Conservation (phyloP, 2,888 invertebrate genomes). For the Cephus spinipes region DNA sequence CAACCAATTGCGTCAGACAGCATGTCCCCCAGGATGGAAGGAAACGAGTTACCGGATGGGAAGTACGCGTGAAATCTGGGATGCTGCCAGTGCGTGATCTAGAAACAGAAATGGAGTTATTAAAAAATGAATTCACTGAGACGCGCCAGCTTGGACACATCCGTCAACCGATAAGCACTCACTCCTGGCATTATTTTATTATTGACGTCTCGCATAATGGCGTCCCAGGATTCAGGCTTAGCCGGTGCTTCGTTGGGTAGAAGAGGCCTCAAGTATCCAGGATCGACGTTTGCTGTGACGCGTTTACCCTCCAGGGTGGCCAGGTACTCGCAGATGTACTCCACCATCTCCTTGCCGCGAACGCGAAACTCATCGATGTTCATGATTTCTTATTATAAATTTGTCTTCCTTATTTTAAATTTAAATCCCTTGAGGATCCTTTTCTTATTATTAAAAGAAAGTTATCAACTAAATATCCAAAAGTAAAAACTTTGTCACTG, state of each 20-base stretch:
- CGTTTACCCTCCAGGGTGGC: slow-evolving; percentile 81
- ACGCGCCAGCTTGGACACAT: background rate
- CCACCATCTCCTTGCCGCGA: slow-evolving; percentile 94
- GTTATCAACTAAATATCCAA: background rate
- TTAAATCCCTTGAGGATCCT: background rate
- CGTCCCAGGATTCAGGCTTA: slow-evolving; percentile 87
- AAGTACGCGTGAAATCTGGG: slow-evolving; percentile 99
- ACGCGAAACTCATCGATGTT: slow-evolving; percentile 89
- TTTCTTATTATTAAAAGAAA: background rate
- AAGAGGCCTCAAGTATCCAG: slow-evolving; percentile 86
- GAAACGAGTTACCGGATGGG: slow-evolving; percentile 96
- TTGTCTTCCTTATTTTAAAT: background rate
- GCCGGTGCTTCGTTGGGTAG: slow-evolving; percentile 86
- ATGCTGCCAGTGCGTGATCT: slow-evolving; percentile 96
- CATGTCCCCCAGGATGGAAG: slow-evolving; percentile 98
- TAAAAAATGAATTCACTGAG: background rate
- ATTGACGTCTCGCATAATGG: slow-evolving; percentile 91
- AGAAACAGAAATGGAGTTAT: slow-evolving; percentile 23
- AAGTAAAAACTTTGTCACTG: background rate
- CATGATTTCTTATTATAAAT: slow-evolving; percentile 70
- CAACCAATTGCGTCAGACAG: slow-evolving; percentile 95
- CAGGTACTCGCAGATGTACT: slow-evolving; percentile 93
- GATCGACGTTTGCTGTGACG: slow-evolving; percentile 91
- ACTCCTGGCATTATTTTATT: slow-evolving; percentile 94
- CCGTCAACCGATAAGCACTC: slow-evolving; percentile 29